Evolutionary conservation across 2,888 invertebrate genomes (phyloP).

Genomic region (Nymphalis urticae): DNA sequence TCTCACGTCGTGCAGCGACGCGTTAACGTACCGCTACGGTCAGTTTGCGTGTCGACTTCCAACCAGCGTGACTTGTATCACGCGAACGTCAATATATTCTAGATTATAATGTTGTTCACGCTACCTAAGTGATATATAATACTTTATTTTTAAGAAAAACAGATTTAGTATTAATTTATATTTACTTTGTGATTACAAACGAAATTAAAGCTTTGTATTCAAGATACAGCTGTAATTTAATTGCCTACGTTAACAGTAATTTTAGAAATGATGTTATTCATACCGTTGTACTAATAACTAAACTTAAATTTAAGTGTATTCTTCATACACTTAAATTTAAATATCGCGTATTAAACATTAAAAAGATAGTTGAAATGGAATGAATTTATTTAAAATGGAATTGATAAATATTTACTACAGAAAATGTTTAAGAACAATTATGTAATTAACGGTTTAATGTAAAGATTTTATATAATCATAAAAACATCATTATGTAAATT

Average conservation of each 20-base stretch:
- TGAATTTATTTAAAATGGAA: too few species aligned
- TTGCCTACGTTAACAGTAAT: not conserved
- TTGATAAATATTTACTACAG: too few species aligned
- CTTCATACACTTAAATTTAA: too few species aligned
- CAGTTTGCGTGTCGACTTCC: constrained; percentile 63
- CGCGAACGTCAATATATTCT: constrained; percentile 44
- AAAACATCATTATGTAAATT: not conserved
- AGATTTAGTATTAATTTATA: too few species aligned
- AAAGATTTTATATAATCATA: too few species aligned
- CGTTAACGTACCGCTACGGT: constrained; percentile 70
- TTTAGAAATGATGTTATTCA: not conserved
- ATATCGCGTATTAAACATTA: too few species aligned
- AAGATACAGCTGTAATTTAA: not conserved
- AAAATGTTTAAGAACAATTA: too few species aligned
- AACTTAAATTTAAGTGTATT: too few species aligned
- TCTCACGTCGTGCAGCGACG: constrained; percentile 74
- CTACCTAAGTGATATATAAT: too few species aligned
- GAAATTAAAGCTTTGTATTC: not conserved
- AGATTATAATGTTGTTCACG: constrained; percentile 2
- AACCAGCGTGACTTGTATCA: constrained; percentile 57
- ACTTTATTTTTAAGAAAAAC: not conserved
- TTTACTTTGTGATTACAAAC: too few species aligned
- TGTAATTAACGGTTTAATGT: too few species aligned
- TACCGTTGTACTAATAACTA: not conserved
- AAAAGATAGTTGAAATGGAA: too few species aligned